Conservation (phyloP, 2,113 vertebrate species). For the Sigmodon hispidus region DNA sequence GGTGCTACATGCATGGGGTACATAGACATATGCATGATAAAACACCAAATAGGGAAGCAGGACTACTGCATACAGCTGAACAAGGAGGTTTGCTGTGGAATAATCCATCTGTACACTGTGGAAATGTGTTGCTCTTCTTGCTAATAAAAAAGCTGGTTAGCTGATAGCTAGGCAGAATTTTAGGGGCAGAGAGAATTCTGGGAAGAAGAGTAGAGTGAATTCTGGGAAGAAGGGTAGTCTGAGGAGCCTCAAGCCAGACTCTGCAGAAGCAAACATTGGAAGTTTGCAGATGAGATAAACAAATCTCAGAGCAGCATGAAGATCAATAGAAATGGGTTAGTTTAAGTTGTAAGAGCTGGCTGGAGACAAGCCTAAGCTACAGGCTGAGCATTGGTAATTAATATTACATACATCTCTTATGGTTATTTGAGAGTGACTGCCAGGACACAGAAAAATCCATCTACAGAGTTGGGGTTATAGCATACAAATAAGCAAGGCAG, state of each 20-base stretch:
- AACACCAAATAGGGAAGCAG: background rate
- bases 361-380: background rate
- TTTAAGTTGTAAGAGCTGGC: background rate
- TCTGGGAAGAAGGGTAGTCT: background rate
- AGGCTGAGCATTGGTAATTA: background rate
- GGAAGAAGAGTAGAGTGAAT: background rate
- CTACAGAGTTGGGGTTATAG: background rate
- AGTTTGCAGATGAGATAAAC: background rate
- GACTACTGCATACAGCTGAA: background rate
- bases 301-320: background rate
- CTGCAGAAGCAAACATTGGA: background rate
- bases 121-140: background rate
- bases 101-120: background rate
- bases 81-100: background rate
- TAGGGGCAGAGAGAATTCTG: background rate
- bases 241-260: background rate
- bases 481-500: background rate
- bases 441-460: background rate
- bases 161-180: background rate
- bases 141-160: background rate
- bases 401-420: background rate
- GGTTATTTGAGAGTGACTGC: background rate
- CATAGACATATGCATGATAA: background rate
- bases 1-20: background rate
- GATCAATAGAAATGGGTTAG: background rate